phyloP scores from a whole-genome alignment of 1,140 invertebrate genomes.

The Dreissena polymorpha region DNA sequence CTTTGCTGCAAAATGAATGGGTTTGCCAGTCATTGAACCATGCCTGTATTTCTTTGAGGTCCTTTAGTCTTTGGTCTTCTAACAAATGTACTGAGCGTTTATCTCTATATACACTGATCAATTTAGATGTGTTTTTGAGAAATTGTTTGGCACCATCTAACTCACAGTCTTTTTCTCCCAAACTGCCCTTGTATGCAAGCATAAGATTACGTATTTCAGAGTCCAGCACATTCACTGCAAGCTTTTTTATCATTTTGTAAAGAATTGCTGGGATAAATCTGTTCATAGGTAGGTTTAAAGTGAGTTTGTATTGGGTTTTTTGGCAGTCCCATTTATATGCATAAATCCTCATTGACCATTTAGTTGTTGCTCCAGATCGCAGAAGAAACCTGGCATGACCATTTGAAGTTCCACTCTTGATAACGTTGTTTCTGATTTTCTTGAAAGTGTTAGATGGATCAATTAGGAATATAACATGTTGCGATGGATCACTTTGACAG shows the following conservation, averaged over 20 bases:
- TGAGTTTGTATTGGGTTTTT: constrained; percentile 25
- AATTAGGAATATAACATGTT: too few species aligned
- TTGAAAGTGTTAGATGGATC: constrained; percentile 4
- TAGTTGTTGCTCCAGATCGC: not conserved
- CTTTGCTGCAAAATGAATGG: too few species aligned
- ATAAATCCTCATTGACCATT: constrained; percentile 47
- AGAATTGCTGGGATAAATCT: constrained; percentile 6
- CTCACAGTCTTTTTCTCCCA: too few species aligned
- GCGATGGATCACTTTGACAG: not conserved
- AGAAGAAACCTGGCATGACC: constrained; percentile 16
- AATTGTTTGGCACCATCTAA: too few species aligned
- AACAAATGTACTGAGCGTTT: too few species aligned
- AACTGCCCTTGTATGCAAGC: too few species aligned
- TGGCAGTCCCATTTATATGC: too few species aligned
- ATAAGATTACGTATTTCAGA: constrained; percentile 42
- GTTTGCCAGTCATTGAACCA: not conserved
- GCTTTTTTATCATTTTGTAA: constrained; percentile 48
- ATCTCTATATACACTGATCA: too few species aligned
- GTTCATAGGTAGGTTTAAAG: constrained; percentile 30
- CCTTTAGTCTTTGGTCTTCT: too few species aligned
- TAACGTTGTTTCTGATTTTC: constrained; percentile 33
- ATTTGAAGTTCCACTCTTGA: constrained; percentile 13
- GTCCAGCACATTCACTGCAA: constrained; percentile 49
- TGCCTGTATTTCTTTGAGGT: not conserved
- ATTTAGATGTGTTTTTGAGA: too few species aligned